Percentiles rank a stretch among this genome's conserved stretches.
Conservation (phyloP, 1,140 invertebrate genomes). For the Sesamia nonagrioides region DNA sequence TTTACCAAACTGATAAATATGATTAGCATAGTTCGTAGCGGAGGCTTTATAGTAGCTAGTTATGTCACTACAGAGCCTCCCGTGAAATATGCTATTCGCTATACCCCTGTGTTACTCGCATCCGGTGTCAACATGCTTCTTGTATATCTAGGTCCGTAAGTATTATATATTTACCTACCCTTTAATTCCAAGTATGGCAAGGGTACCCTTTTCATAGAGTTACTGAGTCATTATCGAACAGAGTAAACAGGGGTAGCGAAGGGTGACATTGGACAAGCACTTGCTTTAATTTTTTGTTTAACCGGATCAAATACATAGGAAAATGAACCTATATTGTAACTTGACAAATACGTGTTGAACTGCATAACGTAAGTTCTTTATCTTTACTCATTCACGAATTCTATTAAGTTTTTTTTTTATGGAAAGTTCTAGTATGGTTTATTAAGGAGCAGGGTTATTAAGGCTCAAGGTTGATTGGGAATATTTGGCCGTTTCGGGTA, state of each 20-base stretch:
- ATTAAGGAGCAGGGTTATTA: too few species aligned
- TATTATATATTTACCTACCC: not conserved
- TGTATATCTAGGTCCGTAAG: not conserved
- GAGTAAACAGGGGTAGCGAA: constrained; percentile 35
- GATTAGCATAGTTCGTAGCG: too few species aligned
- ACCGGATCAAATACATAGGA: constrained; percentile 55
- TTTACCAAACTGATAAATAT: too few species aligned
- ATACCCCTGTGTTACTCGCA: not conserved
- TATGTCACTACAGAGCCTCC: too few species aligned
- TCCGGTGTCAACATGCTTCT: not conserved
- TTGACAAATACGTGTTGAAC: not conserved
- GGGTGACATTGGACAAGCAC: constrained; percentile 54
- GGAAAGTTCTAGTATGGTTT: too few species aligned
- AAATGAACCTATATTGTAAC: not conserved
- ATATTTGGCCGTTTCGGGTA: too few species aligned
- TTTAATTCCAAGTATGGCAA: not conserved
- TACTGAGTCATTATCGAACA: constrained; percentile 28
- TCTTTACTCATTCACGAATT: too few species aligned
- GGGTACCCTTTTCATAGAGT: constrained; percentile 5
- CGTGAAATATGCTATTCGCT: not conserved
- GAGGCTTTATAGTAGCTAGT: too few species aligned
- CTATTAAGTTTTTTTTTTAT: too few species aligned
- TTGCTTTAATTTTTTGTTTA: constrained; percentile 62
- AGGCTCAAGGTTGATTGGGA: too few species aligned
- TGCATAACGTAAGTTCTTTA: too few species aligned